These are phyloP conservation scores for Melanostoma mellinum DNA, from an alignment of 2,888 invertebrate genomes.

Conservation along the genomic window DNA sequence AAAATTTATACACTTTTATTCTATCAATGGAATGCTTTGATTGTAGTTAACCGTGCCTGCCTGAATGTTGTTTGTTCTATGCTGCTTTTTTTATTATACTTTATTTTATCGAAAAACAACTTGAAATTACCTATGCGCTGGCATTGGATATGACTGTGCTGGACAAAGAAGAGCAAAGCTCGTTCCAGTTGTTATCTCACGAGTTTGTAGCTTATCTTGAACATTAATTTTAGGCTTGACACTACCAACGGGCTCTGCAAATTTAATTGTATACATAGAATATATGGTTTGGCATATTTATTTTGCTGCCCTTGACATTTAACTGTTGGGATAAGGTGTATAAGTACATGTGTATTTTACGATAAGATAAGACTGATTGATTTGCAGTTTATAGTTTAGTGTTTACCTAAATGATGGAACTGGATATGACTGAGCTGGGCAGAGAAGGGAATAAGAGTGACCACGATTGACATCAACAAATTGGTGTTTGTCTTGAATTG, in stretches of 20 bases:
- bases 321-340: slow-evolving; percentile 61
- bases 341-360: background rate
- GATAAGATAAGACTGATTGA: background rate
- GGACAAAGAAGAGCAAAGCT: slow-evolving; percentile 88
- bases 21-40: background rate
- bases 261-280: background rate
- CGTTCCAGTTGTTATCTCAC: slow-evolving; percentile 82
- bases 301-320: slow-evolving; percentile 21
- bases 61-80: slow-evolving; percentile 54
- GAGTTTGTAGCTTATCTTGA: slow-evolving; percentile 85
- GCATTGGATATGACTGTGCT: slow-evolving; percentile 90
- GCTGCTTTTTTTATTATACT: background rate
- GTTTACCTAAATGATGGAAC: slow-evolving; percentile 76
- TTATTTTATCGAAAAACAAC: slow-evolving; percentile 47
- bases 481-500: slow-evolving; percentile 82
- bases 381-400: background rate
- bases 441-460: slow-evolving; percentile 85
- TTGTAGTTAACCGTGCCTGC: slow-evolving; percentile 10
- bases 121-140: slow-evolving; percentile 86
- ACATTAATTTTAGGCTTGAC: slow-evolving; percentile 87
- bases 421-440: slow-evolving; percentile 88
- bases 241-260: slow-evolving; percentile 83
- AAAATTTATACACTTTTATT: slow-evolving; percentile 26
- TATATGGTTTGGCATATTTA: background rate
- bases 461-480: slow-evolving; percentile 77